Evolutionary conservation across 2,797 vertebrate genomes (phyloP), one percentile per base, ranked within the genome.

Genomic region (Lates japonicus): DNA sequence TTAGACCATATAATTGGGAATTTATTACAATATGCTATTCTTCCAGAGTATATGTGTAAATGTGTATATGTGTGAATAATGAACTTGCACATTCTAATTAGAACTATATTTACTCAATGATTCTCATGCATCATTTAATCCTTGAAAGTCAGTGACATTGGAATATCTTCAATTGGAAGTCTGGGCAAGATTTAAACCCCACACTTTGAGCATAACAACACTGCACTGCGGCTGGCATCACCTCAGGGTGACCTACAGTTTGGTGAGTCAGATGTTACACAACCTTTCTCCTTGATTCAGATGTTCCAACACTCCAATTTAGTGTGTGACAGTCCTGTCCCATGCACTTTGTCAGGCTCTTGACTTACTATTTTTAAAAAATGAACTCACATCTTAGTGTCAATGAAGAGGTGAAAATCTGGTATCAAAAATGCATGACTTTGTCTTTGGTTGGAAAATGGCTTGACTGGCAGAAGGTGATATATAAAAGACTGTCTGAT

Each of bases 81-180:
- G 46, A 80, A 78, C 46, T 81, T 59, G 63, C 65, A 51, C 48
- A 71, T 72, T 87, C 58, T 75, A 87, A 90, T 87, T 91, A 88
- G 87, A 86, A 83, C 25, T 33, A 58, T 68, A 85, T 90, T 84
- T 81, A 80, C 57, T 80, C 64, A 49, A 35, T 82, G 68, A 83
- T 81, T 81, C 57, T 82, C 37, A 42, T 68, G 72, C 78, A 70
- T 62, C 31, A 62, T 82, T 83, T 71, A 83, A 83, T 85, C 70
- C 85, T 58, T 78, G 48, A 73, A 85, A 86, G 62, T 82, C n/a
- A 71, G n/a, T 63, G 46, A 54, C 65, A 62, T 58, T 81, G 48
- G 68, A 49, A 70, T 75, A 60, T 44, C 25, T 13, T 71, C 57
- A 52, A 67, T 35, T 61, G 31, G 19, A 80, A 80, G 49, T 85